A percentile compares a stretch with the other conserved stretches of the same genome.
Conservation (phyloP, 2,888 invertebrate genomes). For the Chrysodeixis includens region DNA sequence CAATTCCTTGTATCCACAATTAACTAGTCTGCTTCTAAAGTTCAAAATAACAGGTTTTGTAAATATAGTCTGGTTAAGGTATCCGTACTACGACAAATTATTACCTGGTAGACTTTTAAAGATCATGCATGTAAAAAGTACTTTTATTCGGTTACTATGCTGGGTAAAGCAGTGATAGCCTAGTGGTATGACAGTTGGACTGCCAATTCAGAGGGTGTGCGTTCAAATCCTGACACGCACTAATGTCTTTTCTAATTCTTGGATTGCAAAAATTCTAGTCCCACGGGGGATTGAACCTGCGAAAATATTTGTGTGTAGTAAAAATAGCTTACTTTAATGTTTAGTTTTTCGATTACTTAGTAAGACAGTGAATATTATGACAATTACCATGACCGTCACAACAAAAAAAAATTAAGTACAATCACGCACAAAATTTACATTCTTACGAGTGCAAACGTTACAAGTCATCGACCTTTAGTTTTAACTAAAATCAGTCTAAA, state of each 20-base stretch:
- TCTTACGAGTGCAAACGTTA: slow-evolving; percentile 60
- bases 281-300: too few species aligned
- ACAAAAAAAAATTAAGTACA: slow-evolving; percentile 28
- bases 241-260: too few species aligned
- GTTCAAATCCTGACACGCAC: too few species aligned
- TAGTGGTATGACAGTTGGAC: too few species aligned
- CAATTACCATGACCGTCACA: slow-evolving; percentile 23
- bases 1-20: slow-evolving; percentile 28
- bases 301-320: too few species aligned
- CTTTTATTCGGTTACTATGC: not conserved
- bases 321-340: too few species aligned
- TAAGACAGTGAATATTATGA: not conserved
- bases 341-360: too few species aligned
- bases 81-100: not conserved
- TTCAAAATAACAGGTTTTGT: slow-evolving; percentile 39
- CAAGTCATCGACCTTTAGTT: slow-evolving; percentile 50
- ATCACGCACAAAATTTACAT: slow-evolving; percentile 59
- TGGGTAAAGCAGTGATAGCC: too few species aligned
- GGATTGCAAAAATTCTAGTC: too few species aligned
- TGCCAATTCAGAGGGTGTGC: too few species aligned
- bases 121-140: not conserved
- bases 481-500: slow-evolving; percentile 11
- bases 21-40: slow-evolving; percentile 29
- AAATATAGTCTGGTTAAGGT: not conserved
- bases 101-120: not conserved